Evolutionary conservation across 2,113 vertebrate genomes (phyloP).

Genomic region (Albula goreensis): DNA sequence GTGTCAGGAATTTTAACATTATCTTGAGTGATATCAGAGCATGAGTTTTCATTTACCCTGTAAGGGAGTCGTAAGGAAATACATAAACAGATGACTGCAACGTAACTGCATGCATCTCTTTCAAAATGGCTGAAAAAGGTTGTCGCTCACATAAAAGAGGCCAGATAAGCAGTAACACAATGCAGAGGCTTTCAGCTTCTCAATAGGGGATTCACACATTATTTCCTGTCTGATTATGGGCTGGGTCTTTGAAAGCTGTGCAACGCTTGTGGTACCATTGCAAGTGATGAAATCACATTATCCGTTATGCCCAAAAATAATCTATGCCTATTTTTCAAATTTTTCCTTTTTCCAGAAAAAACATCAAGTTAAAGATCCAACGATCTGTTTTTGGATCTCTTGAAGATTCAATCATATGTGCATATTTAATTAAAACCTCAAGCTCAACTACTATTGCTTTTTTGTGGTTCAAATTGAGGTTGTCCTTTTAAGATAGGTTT

Average conservation of each 20-base stretch:
- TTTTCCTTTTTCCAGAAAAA: background rate
- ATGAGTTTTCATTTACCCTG: background rate
- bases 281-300: background rate
- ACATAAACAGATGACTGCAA: too few relatives aligned
- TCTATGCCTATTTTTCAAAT: too few relatives aligned
- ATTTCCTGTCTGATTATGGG: background rate
- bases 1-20: too few relatives aligned
- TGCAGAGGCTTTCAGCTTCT: background rate
- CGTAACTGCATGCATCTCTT: background rate
- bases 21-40: too few relatives aligned
- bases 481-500: background rate
- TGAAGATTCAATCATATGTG: background rate
- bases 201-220: background rate
- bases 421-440: background rate
- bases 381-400: too few relatives aligned
- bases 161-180: background rate
- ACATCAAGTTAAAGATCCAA: background rate
- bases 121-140: slow-evolving; percentile 44
- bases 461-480: background rate
- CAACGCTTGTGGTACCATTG: background rate
- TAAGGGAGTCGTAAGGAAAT: too few relatives aligned
- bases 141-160: slow-evolving; percentile 17
- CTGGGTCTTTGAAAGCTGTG: background rate
- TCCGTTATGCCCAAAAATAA: background rate
- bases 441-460: background rate